Evolutionary conservation across 2,888 invertebrate species (phyloP), one percentile per base, ranked within the genome.

Genomic region (Acleris literana): DNA sequence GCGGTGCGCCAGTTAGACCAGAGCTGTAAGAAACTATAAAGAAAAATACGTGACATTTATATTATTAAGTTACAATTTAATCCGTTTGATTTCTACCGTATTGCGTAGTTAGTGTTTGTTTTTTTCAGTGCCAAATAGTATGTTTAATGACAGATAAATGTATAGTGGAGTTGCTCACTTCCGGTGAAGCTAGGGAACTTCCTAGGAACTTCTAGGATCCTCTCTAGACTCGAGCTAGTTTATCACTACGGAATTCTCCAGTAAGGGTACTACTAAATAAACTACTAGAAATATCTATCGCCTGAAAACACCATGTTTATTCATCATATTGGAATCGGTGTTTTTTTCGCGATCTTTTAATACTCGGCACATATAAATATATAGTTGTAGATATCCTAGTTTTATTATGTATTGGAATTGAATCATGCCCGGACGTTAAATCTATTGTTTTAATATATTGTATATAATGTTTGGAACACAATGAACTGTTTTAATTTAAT

Each of bases 81-180:
- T 64, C 52, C 46, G 4, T 52, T 49, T 64, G 60, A 56, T 61
- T 65, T 56, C 61, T 44, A 56, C 65, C 61, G 49, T 61, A 61
- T 51, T 55, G 55, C 60, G 61, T 61, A 65, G 61, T 56, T 60
- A 64, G 54, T 67, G 68, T 60, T 75, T 77, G 73, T 20, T 55
- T 71, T 54, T 71, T 76, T 76, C 79, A 81, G 84, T 84, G 84
- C 84, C 84, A 84, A 84, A 83, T 81, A 80, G 73, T 80, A 76
- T 70, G 74, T 76, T 69, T 76, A 69, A 74, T 76, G 75, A 75
- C 71, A 62, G 67, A 51, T 68, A 68, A 63, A 51, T 25, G 39
- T 39, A 46, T 46, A 63, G 66, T 58, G 52, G 29, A 33, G 60
- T 56, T 62, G 54, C 49, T 63, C 59, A 59, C 29, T 18, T 54